Evolutionary conservation across 1,140 invertebrate species (phyloP), one percentile per base, ranked within the genome.

Genomic region (Acyrthosiphon pisum): DNA sequence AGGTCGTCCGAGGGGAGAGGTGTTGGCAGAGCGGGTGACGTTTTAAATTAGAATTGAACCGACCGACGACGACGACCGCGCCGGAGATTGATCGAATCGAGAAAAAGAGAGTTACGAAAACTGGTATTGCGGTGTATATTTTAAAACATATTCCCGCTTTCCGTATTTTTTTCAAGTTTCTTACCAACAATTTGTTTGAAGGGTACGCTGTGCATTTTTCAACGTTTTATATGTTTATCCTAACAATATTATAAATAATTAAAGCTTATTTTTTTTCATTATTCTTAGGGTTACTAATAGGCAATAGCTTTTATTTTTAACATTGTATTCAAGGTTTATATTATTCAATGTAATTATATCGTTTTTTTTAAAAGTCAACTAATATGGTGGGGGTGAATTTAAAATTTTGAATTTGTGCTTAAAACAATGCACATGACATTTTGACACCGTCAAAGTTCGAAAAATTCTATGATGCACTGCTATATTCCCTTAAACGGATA

Each of bases 1-100:
- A n/a, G 30, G 60, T 76, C 60, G 30, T 76, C 14, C 60, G n/a
- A n/a, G n/a, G 6, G 30, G 6, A n/a, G 30, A n/a, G 30, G 60
- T 18, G n/a, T 76, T 14, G 6, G n/a, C 30, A n/a, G 60, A 4
- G 30, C n/a, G 60, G 30, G n/a, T 6, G 60, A 35, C 14, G 60
- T 76, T 76, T 76, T 76, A 76, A 76, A 76, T 76, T 76, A 76
- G 60, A 76, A 76, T 76, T 76, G 60, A 76, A n/a, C 60, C 60
- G n/a, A n/a, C 60, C 60, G 60, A n/a, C 60, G 60, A n/a, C 60
- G 60, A 35, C 60, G 60, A 14, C 37, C 37, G 37, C 30, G 30
- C 4, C 30, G 30, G 60, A 68, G 60, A 76, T 76, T 76, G n/a
- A 76, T 76, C 14, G 60, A 76, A 76, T 76, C 1, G 60, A 76